phyloP scores from a whole-genome alignment of 2,888 invertebrate species.

The Macroteleia sp. region DNA sequence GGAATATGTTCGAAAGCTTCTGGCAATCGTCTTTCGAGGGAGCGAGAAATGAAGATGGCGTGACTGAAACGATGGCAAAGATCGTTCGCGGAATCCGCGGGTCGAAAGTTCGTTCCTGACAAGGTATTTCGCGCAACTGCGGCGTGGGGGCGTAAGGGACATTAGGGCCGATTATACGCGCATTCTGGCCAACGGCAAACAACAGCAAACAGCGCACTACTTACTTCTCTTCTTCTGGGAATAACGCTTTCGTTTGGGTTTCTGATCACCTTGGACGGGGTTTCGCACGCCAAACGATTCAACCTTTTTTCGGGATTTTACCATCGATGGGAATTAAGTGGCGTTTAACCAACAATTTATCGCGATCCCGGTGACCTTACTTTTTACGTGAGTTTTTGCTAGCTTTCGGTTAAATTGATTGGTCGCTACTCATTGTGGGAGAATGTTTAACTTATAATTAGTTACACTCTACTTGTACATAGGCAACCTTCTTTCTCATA shows the following conservation, averaged over 20 bases:
- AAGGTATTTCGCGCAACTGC: slow-evolving; percentile 52
- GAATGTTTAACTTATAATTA: slow-evolving; percentile 18
- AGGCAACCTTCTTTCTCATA: too few species aligned
- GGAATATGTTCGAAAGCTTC: slow-evolving; percentile 24
- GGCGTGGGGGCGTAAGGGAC: slow-evolving; percentile 64
- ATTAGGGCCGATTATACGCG: slow-evolving; percentile 60
- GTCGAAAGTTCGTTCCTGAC: slow-evolving; percentile 58
- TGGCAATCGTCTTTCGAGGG: slow-evolving; percentile 25
- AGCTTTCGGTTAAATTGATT: slow-evolving; percentile 56
- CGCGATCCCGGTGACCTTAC: slow-evolving; percentile 57
- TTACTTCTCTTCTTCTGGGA: slow-evolving; percentile 60
- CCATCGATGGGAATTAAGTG: slow-evolving; percentile 53
- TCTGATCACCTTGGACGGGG: slow-evolving; percentile 56
- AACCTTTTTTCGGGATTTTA: slow-evolving; percentile 49
- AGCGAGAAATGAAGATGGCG: slow-evolving; percentile 49
- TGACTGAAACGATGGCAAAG: slow-evolving; percentile 34
- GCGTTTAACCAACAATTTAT: slow-evolving; percentile 63
- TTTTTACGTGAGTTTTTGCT: slow-evolving; percentile 49
- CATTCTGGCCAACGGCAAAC: slow-evolving; percentile 47
- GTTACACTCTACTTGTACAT: too few species aligned
- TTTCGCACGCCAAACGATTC: slow-evolving; percentile 59
- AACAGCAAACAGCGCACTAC: slow-evolving; percentile 48
- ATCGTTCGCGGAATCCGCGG: slow-evolving; percentile 58
- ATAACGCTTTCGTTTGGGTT: slow-evolving; percentile 59
- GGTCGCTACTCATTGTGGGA: slow-evolving; percentile 34